Base-by-base conservation (phyloP, 2,797 vertebrate species). In the Hydrolagus colliei region DNA sequence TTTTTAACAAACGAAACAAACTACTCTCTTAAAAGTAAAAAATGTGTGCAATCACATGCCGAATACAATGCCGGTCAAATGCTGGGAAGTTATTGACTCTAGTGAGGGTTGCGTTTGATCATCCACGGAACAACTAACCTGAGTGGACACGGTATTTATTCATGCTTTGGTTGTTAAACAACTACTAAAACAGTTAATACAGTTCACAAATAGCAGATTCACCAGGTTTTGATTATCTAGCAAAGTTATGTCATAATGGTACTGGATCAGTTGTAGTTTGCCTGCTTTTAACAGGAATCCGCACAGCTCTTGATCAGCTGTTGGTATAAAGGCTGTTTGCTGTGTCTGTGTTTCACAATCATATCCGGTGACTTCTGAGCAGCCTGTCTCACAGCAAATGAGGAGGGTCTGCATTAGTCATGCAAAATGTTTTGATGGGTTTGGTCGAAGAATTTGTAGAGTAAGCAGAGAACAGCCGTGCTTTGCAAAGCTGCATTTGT, bases 111-210 rank as follows among this genome's bases (percentile, higher is more conserved):
- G 11, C 14, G 73, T 18, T 41, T 74, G 27, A 41, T 77, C 27
- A 80, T 63, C 78, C 62, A 35, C 52, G 68, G 27, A 86, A 85
- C 79, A 86, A 32, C 32, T 84, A 86, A 27, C 79, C 41, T 77
- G 76, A 74, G 35, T 32, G 71, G 59, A 9, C 59, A 4, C 14
- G 18, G 18, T 18, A 22, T 65, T 71, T 67, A 27, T 32, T 80
- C 32, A 18, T 82, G 41, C 41, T 68, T 3, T 68, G 22, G 76
- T n/a, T 80, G 27, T 68, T 18, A 10, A 18, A 20, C 22, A 67
- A 18, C 16, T 14, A 2, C 13, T 32, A 27, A 63, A 20, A 61
- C 63, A 35, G 14, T 12, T 41, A 20, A 32, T 16, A 14, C 32
- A 67, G 27, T 71, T 9, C 41, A 52, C 67, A 84, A 84, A 84